These are phyloP conservation scores for Ceratothoa steindachneri DNA, from an alignment of 2,888 invertebrate genomes.

Conservation along the genomic window DNA sequence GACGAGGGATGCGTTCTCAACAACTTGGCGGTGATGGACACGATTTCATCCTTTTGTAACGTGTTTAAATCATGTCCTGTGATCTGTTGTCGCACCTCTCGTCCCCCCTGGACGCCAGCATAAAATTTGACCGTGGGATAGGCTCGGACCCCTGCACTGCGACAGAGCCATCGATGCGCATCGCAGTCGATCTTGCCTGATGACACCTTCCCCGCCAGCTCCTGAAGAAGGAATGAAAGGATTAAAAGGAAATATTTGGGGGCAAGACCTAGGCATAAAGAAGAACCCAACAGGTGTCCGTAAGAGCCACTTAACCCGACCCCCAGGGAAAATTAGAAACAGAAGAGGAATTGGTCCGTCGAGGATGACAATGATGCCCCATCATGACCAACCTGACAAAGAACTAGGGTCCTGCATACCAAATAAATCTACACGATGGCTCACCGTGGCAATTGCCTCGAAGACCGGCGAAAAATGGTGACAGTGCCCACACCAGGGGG, in stretches of 20 bases:
- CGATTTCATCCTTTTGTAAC: slow-evolving; percentile 23
- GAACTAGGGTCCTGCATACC: no score
- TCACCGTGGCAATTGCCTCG: slow-evolving; percentile 63
- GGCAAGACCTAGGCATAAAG: no score
- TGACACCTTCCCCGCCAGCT: slow-evolving; percentile 56
- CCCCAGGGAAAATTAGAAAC: background rate
- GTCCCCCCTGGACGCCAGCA: slow-evolving; percentile 29
- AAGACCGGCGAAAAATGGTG: slow-evolving; percentile 59
- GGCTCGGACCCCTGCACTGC: slow-evolving; percentile 57
- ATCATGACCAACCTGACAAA: no score
- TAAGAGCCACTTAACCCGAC: no score
- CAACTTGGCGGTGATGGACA: background rate
- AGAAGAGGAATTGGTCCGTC: background rate
- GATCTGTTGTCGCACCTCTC: slow-evolving; percentile 21
- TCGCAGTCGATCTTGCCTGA: slow-evolving; percentile 67
- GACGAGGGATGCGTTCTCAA: background rate
- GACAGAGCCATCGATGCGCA: slow-evolving; percentile 57
- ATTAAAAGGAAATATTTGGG: no score
- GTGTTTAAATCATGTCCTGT: slow-evolving; percentile 24
- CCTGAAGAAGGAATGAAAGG: slow-evolving; percentile 29
- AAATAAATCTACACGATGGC: no score
- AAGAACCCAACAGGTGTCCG: no score
- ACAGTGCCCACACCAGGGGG: slow-evolving; percentile 59
- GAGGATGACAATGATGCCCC: background rate
- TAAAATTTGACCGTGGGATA: slow-evolving; percentile 63